Percentiles rank a stretch among this genome's conserved stretches.
phyloP scores from a whole-genome alignment of 2,113 vertebrate genomes.

The Isurus oxyrinchus region DNA sequence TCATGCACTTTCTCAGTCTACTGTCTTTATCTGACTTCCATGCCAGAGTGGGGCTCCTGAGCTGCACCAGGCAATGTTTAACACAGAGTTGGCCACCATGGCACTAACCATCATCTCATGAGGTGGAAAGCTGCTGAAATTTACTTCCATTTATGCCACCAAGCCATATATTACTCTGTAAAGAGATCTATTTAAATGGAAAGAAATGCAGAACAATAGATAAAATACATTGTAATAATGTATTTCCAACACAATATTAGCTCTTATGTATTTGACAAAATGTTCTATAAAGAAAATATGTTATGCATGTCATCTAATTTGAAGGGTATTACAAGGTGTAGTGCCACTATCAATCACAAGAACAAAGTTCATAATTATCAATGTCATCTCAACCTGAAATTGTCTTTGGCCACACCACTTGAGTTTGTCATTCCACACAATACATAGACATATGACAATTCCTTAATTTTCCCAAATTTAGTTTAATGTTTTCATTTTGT shows the following conservation, averaged over 20 bases:
- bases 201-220: neutral
- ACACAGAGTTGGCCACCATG: neutral
- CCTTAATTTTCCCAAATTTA: neutral
- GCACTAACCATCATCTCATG: neutral
- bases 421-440: neutral
- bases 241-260: neutral
- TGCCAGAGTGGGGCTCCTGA: too few relatives aligned
- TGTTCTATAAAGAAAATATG: neutral
- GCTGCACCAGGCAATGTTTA: neutral
- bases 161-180: neutral
- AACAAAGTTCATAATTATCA: neutral
- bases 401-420: neutral
- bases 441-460: neutral
- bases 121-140: neutral
- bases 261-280: neutral
- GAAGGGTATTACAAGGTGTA: neutral
- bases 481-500: neutral
- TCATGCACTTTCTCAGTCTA: too few relatives aligned
- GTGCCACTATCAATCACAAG: neutral
- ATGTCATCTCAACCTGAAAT: neutral
- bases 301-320: neutral
- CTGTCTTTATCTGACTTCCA: too few relatives aligned
- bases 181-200: neutral
- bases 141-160: neutral
- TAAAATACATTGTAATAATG: neutral